phyloP scores from a whole-genome alignment of 2,113 vertebrate genomes.

The Paramisgurnus dabryanus region DNA sequence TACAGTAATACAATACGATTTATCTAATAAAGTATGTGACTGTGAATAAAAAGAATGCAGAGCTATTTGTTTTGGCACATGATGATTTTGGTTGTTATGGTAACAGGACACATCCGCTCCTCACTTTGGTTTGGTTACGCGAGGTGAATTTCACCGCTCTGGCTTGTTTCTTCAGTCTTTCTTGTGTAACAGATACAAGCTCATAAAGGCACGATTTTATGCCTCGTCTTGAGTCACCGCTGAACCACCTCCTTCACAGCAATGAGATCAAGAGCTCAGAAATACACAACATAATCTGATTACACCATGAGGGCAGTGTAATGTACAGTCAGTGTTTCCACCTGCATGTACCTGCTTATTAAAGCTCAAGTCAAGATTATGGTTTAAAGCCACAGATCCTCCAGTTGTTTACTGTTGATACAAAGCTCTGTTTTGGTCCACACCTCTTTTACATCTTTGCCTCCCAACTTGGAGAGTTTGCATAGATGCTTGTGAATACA shows the following conservation, averaged over 20 bases:
- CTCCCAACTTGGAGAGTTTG: slow-evolving; percentile 23
- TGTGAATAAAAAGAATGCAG: not conserved
- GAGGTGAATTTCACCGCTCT: slow-evolving; percentile 6
- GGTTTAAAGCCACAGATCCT: not conserved
- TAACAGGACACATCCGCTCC: slow-evolving; percentile 27
- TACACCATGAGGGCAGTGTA: not conserved
- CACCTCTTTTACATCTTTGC: slow-evolving; percentile 17
- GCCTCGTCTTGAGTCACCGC: slow-evolving; percentile 19
- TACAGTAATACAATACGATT: not conserved
- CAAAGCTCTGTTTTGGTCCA: slow-evolving; percentile 18
- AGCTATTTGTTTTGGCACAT: slow-evolving; percentile 39
- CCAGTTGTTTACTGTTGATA: slow-evolving; percentile 8
- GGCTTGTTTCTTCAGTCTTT: not conserved
- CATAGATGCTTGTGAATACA: slow-evolving; percentile 27
- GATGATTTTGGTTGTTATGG: slow-evolving; percentile 43
- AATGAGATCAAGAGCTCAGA: slow-evolving; percentile 16
- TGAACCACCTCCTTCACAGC: slow-evolving; percentile 8
- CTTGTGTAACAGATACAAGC: slow-evolving; percentile 26
- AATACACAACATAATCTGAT: slow-evolving; percentile 23
- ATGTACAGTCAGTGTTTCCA: not conserved
- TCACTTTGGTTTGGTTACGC: slow-evolving; percentile 7
- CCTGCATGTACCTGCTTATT: not conserved
- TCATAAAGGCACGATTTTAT: not conserved
- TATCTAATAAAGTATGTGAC: not conserved
- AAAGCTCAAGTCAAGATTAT: not conserved